Base-by-base conservation (phyloP, 2,888 invertebrate genomes). In the Ernsta delagoae region DNA sequence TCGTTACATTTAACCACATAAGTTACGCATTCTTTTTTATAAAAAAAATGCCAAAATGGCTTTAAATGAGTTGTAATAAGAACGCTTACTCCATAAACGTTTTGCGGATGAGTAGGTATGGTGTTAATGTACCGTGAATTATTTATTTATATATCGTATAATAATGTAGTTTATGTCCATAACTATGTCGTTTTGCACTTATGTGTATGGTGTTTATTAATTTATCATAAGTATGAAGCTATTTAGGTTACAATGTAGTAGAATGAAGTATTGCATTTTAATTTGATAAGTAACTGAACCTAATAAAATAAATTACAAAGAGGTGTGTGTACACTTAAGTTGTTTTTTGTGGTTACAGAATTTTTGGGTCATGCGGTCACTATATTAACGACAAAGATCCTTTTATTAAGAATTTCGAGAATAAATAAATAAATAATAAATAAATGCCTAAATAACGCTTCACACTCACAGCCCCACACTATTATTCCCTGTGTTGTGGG, bases 111-210 rank as follows among this genome's bases (percentile, higher is more conserved):
- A 34, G 34, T 45, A 43, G 3, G 9, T 16, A 24, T 50, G 50
- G 50, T 50, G 50, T 50, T 16, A 24, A 50, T 16, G 16, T 43
- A 56, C 31, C 54, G 56, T 56, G 11, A 57, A 65, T n/a, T 57
- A 57, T 57, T 65, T 65, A 54, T 41, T 2, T 41, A 41, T 64
- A 48, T 64, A 43, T 56, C 45, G 65, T 57, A n/a, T n/a, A n/a
- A n/a, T n/a, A n/a, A n/a, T n/a, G n/a, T n/a, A 65, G 57, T 56
- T 56, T 36, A 16, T 57, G 57, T 57, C 5, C 57, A 57, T 57
- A 39, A 34, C 54, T 64, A 64, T 45, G 36, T 57, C 34, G 48
- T 65, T 65, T 57, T 45, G 45, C 64, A 64, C 54, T 63, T 43
- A 8, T 12, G 3, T 56, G 34, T 5, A 50, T 50, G n/a, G 54